phyloP scores from a whole-genome alignment of 1,140 invertebrate species.

The Arctopsyche grandis region DNA sequence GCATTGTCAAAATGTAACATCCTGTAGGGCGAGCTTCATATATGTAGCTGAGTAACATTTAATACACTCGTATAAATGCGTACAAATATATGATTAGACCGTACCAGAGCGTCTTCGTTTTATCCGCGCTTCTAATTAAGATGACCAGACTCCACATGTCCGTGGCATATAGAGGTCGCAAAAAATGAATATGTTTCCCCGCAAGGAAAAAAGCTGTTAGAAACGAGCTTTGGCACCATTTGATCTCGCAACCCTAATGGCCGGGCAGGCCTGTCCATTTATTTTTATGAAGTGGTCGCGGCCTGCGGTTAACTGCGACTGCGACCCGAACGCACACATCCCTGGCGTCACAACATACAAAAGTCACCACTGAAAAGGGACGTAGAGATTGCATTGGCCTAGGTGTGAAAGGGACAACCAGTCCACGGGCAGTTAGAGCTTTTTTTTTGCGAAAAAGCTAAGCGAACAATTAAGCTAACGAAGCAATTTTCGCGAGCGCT shows the following conservation, averaged over 20 bases:
- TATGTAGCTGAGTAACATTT: too few relatives aligned
- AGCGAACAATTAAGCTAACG: conserved; percentile 21
- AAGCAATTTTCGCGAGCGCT: conserved; percentile 23
- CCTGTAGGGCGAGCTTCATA: too few relatives aligned
- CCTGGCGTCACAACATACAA: background rate
- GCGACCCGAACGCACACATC: conserved; percentile 14
- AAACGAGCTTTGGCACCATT: conserved; percentile 34
- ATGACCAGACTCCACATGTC: background rate
- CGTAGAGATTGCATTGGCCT: background rate
- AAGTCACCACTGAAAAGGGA: background rate
- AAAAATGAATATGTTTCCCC: conserved; percentile 34
- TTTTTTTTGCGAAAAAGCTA: background rate
- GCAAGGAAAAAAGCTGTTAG: conserved; percentile 24
- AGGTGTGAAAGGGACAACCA: background rate
- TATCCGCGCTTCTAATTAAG: conserved; percentile 37
- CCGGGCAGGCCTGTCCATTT: conserved; percentile 39
- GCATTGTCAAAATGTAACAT: too few relatives aligned
- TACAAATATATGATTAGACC: too few relatives aligned
- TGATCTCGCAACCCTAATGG: conserved; percentile 39
- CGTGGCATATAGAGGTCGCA: background rate
- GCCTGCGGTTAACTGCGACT: conserved; percentile 42
- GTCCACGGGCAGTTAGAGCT: background rate
- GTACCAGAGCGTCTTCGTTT: too few relatives aligned
- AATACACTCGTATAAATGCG: too few relatives aligned
- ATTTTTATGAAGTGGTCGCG: conserved; percentile 47